phyloP scores from a whole-genome alignment of 2,113 vertebrate species.

The Haplochromis vanheusdeni region DNA sequence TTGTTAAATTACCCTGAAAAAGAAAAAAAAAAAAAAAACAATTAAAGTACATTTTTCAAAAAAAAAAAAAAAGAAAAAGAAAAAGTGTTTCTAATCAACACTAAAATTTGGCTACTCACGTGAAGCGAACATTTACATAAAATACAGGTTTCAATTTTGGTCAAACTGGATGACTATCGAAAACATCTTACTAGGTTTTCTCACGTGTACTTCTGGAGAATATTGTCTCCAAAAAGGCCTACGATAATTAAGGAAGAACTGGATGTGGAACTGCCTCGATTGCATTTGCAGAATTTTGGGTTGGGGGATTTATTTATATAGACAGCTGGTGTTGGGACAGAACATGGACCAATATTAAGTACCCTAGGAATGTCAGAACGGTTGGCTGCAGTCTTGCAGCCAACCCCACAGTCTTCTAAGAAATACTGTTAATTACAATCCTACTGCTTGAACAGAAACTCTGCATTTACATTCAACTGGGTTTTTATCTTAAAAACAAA shows the following conservation, averaged over 20 bases:
- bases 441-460: neutral
- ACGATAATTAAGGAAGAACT: neutral
- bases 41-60: neutral
- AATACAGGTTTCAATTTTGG: neutral
- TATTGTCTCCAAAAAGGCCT: neutral
- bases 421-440: neutral
- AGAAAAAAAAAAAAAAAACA: neutral
- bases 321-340: neutral
- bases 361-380: neutral
- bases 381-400: neutral
- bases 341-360: neutral
- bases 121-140: neutral
- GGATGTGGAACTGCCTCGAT: neutral
- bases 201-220: neutral
- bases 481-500: neutral
- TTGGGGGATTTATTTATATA: neutral
- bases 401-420: neutral
- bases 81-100: neutral
- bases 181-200: neutral
- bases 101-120: neutral
- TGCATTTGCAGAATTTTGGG: neutral
- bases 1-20: slow-evolving; percentile 92
- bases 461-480: neutral
- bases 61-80: neutral
- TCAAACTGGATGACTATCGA: neutral